phyloP scores from a whole-genome alignment of 1,140 invertebrate species.

The Platorchestia sp. region DNA sequence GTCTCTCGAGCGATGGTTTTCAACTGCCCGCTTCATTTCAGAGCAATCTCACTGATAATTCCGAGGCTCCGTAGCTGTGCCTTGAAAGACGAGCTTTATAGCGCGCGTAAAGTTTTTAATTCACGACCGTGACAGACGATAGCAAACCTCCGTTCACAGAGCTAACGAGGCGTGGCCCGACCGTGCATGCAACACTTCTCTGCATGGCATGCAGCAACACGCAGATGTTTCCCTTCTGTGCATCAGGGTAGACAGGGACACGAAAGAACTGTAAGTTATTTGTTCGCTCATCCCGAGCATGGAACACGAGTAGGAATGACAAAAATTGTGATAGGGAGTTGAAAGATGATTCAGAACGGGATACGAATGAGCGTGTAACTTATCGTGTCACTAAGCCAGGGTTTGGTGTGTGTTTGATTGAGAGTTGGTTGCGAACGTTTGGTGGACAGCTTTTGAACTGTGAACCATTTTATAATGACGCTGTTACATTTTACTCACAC shows the following conservation, averaged over 20 bases:
- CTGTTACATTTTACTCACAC: background rate
- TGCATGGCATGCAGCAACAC: background rate
- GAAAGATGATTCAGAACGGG: background rate
- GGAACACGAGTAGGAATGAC: background rate
- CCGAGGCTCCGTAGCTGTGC: background rate
- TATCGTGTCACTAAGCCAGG: background rate
- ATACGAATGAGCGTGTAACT: too few species aligned
- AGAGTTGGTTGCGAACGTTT: background rate
- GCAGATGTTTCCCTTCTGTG: background rate
- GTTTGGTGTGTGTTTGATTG: background rate
- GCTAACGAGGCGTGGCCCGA: background rate
- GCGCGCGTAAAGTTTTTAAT: background rate
- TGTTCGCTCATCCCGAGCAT: background rate
- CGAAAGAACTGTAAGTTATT: background rate
- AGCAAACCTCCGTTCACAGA: background rate
- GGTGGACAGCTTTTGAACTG: background rate
- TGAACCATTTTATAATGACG: background rate
- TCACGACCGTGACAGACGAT: background rate
- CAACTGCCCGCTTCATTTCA: background rate
- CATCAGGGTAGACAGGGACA: background rate
- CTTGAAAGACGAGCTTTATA: conserved; percentile 8
- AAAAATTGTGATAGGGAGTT: background rate
- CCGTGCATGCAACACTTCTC: background rate
- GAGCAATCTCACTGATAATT: conserved; percentile 10
- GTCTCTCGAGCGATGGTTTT: background rate